A percentile compares a stretch with the other conserved stretches of the same genome.
Evolutionary conservation across 2,888 invertebrate species (phyloP).

Genomic region (Colletes collaris): DNA sequence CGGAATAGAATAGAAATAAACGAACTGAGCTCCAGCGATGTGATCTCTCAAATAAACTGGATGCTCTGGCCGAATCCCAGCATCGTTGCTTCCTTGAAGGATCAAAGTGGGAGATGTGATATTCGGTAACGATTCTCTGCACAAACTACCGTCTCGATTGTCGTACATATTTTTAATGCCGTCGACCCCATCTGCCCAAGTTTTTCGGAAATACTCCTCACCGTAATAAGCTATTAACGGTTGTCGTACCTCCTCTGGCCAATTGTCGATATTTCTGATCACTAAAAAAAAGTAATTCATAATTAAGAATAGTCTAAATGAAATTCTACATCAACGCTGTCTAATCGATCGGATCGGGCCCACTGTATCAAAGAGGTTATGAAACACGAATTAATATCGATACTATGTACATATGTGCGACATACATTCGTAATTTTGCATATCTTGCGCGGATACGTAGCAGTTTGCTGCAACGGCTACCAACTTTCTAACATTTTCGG

Average conservation of each 20-base stretch:
- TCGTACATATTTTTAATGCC: slow-evolving; percentile 85
- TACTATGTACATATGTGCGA: slow-evolving; percentile 8
- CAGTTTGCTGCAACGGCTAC: slow-evolving; percentile 92
- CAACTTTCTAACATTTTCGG: slow-evolving; percentile 87
- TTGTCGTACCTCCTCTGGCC: slow-evolving; percentile 91
- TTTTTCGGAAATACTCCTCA: slow-evolving; percentile 87
- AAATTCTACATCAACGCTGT: no score
- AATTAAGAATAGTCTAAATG: no score
- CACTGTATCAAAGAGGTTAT: no score
- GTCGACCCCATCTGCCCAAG: slow-evolving; percentile 91
- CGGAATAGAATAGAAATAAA: no score
- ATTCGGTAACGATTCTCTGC: slow-evolving; percentile 86
- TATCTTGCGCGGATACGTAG: slow-evolving; percentile 88
- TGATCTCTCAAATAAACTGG: slow-evolving; percentile 88
- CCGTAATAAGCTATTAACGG: slow-evolving; percentile 91
- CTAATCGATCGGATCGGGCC: no score
- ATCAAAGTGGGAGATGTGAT: slow-evolving; percentile 91
- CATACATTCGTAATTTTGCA: slow-evolving; percentile 86
- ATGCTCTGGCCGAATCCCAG: slow-evolving; percentile 90
- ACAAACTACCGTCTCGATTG: slow-evolving; percentile 88
- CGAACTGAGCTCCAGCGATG: slow-evolving; percentile 88
- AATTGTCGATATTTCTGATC: slow-evolving; percentile 89
- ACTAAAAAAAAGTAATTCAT: slow-evolving; percentile 73
- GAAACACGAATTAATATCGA: no score
- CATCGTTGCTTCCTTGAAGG: slow-evolving; percentile 93